Conservation (phyloP, 2,113 vertebrate species). For the Hippocampus mohnikei region DNA sequence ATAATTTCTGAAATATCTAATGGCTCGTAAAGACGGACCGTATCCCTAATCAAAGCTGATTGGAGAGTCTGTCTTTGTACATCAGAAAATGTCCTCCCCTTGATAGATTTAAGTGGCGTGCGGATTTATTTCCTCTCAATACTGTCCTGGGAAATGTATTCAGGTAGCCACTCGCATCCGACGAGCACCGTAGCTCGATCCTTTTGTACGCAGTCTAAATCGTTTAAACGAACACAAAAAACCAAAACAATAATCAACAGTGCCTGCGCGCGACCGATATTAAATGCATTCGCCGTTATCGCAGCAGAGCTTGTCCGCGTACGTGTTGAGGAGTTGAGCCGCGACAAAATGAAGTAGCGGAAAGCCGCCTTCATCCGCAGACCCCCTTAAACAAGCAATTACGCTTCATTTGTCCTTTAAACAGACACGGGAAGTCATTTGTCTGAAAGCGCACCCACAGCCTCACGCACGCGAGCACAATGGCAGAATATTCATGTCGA, state of each 20-base stretch:
- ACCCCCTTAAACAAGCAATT: conserved; percentile 70
- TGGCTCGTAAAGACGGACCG: conserved; percentile 72
- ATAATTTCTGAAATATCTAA: conserved; percentile 78
- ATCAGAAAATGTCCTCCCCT: conserved; percentile 50
- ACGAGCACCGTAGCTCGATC: conserved; percentile 12
- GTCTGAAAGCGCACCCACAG: conserved; percentile 40
- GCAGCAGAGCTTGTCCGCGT: not conserved
- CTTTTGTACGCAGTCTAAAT: not conserved
- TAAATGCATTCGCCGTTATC: not conserved
- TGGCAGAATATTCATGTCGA: conserved; percentile 75
- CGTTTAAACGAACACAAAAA: too few species aligned
- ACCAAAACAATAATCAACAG: too few species aligned
- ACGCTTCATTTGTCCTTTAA: conserved; percentile 74
- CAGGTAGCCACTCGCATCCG: conserved; percentile 29
- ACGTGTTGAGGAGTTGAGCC: conserved; percentile 40
- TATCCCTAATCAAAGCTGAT: conserved; percentile 77
- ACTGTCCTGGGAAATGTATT: conserved; percentile 33
- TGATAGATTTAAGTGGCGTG: conserved; percentile 54
- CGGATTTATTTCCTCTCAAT: conserved; percentile 42
- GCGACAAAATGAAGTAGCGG: conserved; percentile 61
- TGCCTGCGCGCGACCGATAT: not conserved
- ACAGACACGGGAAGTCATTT: conserved; percentile 67
- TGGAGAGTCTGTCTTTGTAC: conserved; percentile 66
- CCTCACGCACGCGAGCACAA: conserved; percentile 39
- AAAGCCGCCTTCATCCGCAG: conserved; percentile 56